Base-by-base conservation (phyloP, 2,888 invertebrate genomes). In the Callosobruchus maculatus region DNA sequence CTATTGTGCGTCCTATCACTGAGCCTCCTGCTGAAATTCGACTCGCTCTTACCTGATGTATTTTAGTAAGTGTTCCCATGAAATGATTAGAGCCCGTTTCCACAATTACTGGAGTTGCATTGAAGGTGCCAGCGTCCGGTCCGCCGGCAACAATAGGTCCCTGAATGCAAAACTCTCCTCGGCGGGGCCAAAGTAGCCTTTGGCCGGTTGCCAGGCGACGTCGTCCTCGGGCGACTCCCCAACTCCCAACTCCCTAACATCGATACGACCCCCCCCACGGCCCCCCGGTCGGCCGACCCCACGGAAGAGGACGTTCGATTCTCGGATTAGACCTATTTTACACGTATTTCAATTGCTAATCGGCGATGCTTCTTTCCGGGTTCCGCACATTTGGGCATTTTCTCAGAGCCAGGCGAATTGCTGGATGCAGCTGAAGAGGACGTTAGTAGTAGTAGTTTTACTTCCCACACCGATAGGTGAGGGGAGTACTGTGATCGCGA, bases 331-430 rank as follows among this genome's bases (percentile, higher is more conserved):
- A 83, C 82, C 83, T 83, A 84, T 84, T 84, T 84, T 82, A 83
- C 83, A 83, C 83, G 49, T 49, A 85, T 84, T 84, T 83, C 84
- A 83, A 83, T 84, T 85, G 85, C 84, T 84, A 84, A 84, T 84
- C 82, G 82, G 74, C 78, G 77, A 78, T 80, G 80, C 77, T 49
- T 13, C 49, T 18, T 49, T 49, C 13, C 49, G 49, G 49, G 1
- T 13, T 5, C 49, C 49, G 49, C 49, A 49, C 49, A 49, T 49
- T 49, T 13, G 49, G 4, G 13, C 1, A 1, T 18, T 49, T 49
- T 49, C 49, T 49, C 18, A 49, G 49, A 49, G 13, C 49, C 13
- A 49, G 49, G 13, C 13, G 49, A 1, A 13, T 7, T 49, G 49
- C 49, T 18, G 18, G 49, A 49, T 49, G 49, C 13, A 49, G 49